Evolutionary conservation across 2,888 invertebrate species (phyloP), one percentile per base, ranked within the genome.

Genomic region (Pardosa pseudoannulata): DNA sequence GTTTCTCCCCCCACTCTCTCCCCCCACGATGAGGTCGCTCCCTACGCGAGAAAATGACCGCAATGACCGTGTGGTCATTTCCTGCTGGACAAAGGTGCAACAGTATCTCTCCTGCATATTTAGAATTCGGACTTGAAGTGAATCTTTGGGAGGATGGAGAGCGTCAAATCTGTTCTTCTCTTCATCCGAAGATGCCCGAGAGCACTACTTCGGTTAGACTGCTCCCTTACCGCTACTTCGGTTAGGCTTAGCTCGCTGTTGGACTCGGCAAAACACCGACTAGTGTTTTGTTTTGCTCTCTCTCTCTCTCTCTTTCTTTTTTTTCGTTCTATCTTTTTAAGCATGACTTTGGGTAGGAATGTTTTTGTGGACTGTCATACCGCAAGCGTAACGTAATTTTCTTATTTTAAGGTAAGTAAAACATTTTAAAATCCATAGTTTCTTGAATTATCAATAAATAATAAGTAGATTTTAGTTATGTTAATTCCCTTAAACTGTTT

Each of bases 51-150:
- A 74, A 79, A 74, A 86, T 86, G 85, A 79, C 85, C 85, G 85
- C 79, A 79, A 79, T 79, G 74, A 86, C 85, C 85, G 85, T 86
- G 62, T 86, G 85, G 85, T 86, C 85, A 86, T 64, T 86, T 85
- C 79, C 85, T 74, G 64, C 62, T 46, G 79, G 85, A 86, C 85
- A 79, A 70, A 86, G 79, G 74, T 83, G 78, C 76, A 46, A 73
- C 62, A 62, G 68, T 75, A 70, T 68, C 68, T 74, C 71, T 46
- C 71, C 50, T 78, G 67, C 76, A 78, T 83, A 83, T 78, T 72
- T 78, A 72, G 72, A 46, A 78, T 72, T 50, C 56, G 70, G 70
- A 70, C 36, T 46, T 68, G 23, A 39, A 28, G 76, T 46, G 79
- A 71, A 79, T 81, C 80, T 74, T 67, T 32, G 27, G 70, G 46